Percentiles rank a stretch among this genome's conserved stretches.
phyloP scores from a whole-genome alignment of 2,797 vertebrate genomes.

The Salarias fasciatus region DNA sequence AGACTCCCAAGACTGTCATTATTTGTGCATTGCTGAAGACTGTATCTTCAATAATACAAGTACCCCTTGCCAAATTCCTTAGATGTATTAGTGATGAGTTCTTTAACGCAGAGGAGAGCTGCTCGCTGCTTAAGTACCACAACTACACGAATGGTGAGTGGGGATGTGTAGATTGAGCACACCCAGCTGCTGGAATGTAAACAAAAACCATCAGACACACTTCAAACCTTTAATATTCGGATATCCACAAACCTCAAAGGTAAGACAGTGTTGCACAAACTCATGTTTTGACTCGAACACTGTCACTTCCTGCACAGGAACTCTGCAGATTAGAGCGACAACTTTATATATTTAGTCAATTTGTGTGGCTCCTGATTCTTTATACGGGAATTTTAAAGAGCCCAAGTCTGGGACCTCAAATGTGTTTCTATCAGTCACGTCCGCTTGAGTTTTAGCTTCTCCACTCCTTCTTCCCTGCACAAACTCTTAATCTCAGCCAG shows the following conservation, averaged over 20 bases:
- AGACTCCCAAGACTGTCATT: conserved; percentile 37
- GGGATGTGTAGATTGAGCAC: conserved; percentile 3
- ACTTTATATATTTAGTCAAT: neutral
- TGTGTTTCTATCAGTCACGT: neutral
- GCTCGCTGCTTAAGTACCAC: conserved; percentile 26
- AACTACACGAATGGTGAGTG: conserved; percentile 21
- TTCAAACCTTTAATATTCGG: conserved; percentile 2
- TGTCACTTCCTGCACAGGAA: neutral
- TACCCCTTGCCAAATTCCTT: conserved; percentile 43
- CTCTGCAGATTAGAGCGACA: neutral
- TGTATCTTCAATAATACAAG: conserved; percentile 55
- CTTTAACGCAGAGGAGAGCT: conserved; percentile 34
- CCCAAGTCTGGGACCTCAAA: conserved; percentile 4
- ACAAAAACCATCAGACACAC: conserved; percentile 14
- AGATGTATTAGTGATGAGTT: conserved; percentile 66
- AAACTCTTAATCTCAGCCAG: conserved; percentile 38
- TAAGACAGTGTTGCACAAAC: neutral
- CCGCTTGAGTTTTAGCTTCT: neutral
- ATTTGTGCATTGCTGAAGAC: conserved; percentile 33
- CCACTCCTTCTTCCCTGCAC: conserved; percentile 8
- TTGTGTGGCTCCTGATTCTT: neutral
- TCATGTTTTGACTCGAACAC: neutral
- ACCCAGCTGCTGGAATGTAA: conserved; percentile 1
- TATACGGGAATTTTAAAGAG: neutral
- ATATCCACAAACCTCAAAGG: conserved; percentile 4